Base-by-base conservation (phyloP, 2,113 vertebrate genomes). In the Carassius carassius region DNA sequence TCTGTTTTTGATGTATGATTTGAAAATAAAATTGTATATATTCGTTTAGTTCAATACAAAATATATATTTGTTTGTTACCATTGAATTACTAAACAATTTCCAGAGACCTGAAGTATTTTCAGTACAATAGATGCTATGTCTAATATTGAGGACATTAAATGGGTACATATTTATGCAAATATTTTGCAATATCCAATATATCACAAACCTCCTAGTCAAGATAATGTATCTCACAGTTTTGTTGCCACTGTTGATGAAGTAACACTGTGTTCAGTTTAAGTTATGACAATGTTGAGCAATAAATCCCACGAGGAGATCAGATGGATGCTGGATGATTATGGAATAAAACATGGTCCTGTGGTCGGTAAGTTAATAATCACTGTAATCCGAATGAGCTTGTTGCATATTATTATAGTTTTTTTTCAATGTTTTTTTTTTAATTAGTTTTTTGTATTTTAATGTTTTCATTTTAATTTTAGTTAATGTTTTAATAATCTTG, bases 321-420 rank as follows among this genome's bases (percentile, higher is more conserved):
- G 88, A 62, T 81, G 84, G 0, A 78, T 95, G 74, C 87, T 95
- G 51, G 92, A 95, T 25, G 90, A 92, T 3, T 94, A 92, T 23
- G 92, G 92, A 69, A 94, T 95, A 21, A 94, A 93, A 35, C 94
- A 95, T 19, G 94, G 94, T 4, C 94, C 94, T 8, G 89, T 95
- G 41, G 93, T 95, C 29, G 94, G 94, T 94, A 85, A 94, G 93
- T 88, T 17, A 23, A 21, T 84, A 54, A 69, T 29, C 62, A 37
- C 67, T 70, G 47, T 56, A 10, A n/a, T 41, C 19, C 86, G 21
- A 84, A 80, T 78, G 47, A 1, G 54, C 19, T n/a, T 51, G 25
- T 51, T 41, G 8, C 23, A 60, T 23, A 11, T 29, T 51, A 14
- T 14, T 51, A 4, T n/a, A n/a, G n/a, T n/a, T 54, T 54, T 4